phyloP scores from a whole-genome alignment of 1,140 invertebrate species.

The Panagrolaimus sp. region DNA sequence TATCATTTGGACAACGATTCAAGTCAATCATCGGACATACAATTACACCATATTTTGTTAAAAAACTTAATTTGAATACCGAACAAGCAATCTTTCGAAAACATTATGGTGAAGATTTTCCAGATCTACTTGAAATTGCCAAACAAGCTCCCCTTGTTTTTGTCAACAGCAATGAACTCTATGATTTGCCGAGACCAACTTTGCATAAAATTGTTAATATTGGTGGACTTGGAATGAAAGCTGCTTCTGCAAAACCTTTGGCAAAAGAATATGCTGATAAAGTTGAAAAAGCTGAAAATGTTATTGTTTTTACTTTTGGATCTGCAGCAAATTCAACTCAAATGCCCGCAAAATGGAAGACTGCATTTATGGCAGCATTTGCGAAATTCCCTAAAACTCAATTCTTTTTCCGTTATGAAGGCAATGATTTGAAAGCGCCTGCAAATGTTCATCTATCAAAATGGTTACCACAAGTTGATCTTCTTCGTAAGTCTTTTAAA shows the following conservation, averaged over 20 bases:
- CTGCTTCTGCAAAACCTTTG: background rate
- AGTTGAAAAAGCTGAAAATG: slow-evolving; percentile 8
- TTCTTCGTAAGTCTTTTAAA: background rate
- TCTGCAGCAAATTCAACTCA: background rate
- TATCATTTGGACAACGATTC: background rate
- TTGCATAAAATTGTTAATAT: slow-evolving; percentile 16
- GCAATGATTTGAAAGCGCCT: background rate
- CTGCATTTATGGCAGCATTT: slow-evolving; percentile 20
- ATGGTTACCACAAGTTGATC: slow-evolving; percentile 13
- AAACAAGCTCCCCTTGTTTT: slow-evolving; percentile 12
- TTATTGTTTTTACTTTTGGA: slow-evolving; percentile 13
- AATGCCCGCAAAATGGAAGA: slow-evolving; percentile 4
- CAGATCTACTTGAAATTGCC: background rate
- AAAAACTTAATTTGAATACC: background rate
- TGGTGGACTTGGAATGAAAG: slow-evolving; percentile 15
- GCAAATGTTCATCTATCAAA: background rate
- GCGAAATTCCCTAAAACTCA: slow-evolving; percentile 23
- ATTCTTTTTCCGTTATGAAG: slow-evolving; percentile 29
- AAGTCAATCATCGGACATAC: background rate
- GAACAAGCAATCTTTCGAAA: background rate
- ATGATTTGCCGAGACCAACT: slow-evolving; percentile 12
- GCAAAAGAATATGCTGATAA: slow-evolving; percentile 2
- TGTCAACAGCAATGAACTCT: slow-evolving; percentile 15
- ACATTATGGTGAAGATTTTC: background rate
- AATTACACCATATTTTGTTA: background rate